phyloP scores from a whole-genome alignment of 2,797 vertebrate species.

The Lacerta bilineata region DNA sequence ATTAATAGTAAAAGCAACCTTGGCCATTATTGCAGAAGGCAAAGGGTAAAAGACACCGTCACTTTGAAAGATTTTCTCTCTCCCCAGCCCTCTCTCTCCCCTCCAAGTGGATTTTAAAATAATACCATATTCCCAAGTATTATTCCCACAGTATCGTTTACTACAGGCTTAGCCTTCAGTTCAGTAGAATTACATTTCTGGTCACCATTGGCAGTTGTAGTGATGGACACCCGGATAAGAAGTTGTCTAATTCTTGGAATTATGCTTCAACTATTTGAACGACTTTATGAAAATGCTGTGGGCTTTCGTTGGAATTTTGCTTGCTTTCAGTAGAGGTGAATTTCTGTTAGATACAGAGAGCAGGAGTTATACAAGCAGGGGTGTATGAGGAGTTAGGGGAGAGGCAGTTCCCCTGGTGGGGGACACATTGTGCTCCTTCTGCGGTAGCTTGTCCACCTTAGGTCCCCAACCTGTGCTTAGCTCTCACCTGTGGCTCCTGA shows the following conservation, averaged over 20 bases:
- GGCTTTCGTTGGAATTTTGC: not conserved
- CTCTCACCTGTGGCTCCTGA: no score
- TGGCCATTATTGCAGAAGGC: not conserved
- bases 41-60: not conserved
- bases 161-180: not conserved
- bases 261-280: not conserved
- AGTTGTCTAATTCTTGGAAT: not conserved
- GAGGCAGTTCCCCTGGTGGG: no score
- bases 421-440: no score
- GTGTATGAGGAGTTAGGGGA: no score
- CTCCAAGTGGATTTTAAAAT: not conserved
- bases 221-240: not conserved
- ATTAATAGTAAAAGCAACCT: not conserved
- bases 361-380: no score
- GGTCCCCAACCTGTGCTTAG: no score
- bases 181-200: not conserved
- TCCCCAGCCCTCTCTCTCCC: not conserved
- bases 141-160: not conserved
- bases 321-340: not conserved
- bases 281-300: not conserved
- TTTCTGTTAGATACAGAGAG: not conserved
- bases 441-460: no score
- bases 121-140: not conserved
- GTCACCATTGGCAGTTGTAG: not conserved
- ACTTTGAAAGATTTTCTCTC: no score